Conservation (phyloP, 2,888 invertebrate genomes). For the Plagodis pulveraria region DNA sequence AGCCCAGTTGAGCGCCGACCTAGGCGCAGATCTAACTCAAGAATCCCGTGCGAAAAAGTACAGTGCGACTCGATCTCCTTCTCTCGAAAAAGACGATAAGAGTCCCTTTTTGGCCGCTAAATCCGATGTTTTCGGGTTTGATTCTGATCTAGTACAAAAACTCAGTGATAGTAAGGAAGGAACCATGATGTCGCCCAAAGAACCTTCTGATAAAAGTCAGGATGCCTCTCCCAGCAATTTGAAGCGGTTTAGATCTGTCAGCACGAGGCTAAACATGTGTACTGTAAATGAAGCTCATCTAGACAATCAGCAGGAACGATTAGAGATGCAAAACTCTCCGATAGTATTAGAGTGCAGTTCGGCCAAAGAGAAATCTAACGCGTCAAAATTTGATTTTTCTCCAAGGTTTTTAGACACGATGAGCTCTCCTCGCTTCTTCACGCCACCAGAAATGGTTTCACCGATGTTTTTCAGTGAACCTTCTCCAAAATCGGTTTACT, state of each 20-base stretch:
- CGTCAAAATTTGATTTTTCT: constrained; percentile 76
- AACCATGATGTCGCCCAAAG: constrained; percentile 53
- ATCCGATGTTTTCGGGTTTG: constrained; percentile 74
- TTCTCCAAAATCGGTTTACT: constrained; percentile 77
- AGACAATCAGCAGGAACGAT: constrained; percentile 64
- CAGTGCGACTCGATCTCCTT: constrained; percentile 78
- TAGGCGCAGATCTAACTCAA: constrained; percentile 64
- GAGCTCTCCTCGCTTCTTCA: constrained; percentile 75
- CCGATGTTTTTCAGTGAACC: constrained; percentile 77
- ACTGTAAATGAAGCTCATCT: constrained; percentile 62
- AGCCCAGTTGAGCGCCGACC: constrained; percentile 63
- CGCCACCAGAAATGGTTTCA: constrained; percentile 74
- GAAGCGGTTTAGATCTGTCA: constrained; percentile 71
- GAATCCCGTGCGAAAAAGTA: constrained; percentile 70
- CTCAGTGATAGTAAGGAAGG: constrained; percentile 50
- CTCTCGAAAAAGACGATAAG: constrained; percentile 81
- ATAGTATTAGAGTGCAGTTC: constrained; percentile 70
- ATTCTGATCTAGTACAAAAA: constrained; percentile 59
- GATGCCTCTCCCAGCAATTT: constrained; percentile 66
- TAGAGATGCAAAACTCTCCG: constrained; percentile 77
- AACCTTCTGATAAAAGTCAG: constrained; percentile 45
- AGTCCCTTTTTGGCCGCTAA: constrained; percentile 71
- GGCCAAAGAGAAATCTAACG: constrained; percentile 72
- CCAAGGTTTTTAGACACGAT: constrained; percentile 71
- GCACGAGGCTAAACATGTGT: constrained; percentile 73